phyloP scores from a whole-genome alignment of 2,797 vertebrate species.

The Aulostomus chinensis region DNA sequence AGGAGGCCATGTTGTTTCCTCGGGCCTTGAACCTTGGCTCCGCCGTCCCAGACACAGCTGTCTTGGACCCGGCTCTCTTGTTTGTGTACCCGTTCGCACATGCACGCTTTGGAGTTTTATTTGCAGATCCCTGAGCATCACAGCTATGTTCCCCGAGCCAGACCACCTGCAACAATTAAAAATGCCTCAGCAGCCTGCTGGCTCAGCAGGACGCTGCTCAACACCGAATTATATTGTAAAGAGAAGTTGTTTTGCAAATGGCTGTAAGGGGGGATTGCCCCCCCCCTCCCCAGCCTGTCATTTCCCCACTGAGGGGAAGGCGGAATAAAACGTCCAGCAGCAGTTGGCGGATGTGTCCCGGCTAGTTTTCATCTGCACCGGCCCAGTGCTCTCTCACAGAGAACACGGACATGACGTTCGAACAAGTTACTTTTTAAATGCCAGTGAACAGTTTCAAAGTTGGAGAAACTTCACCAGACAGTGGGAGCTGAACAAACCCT shows the following conservation, averaged over 20 bases:
- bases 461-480: too few species aligned
- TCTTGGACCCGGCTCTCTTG: slow-evolving; percentile 63
- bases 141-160: slow-evolving; percentile 69
- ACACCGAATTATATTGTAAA: slow-evolving; percentile 58
- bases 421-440: too few species aligned
- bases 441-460: too few species aligned
- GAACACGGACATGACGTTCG: too few species aligned
- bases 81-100: slow-evolving; percentile 72
- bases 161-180: slow-evolving; percentile 80
- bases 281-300: slow-evolving; percentile 2
- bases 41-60: slow-evolving; percentile 63
- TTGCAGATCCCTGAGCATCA: slow-evolving; percentile 70
- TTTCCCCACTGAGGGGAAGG: slow-evolving; percentile 22
- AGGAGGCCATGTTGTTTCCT: slow-evolving; percentile 57
- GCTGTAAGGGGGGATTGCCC: slow-evolving; percentile 48
- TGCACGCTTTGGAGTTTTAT: slow-evolving; percentile 77
- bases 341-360: too few species aligned
- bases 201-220: slow-evolving; percentile 65
- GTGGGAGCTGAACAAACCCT: too few species aligned
- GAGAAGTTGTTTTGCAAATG: slow-evolving; percentile 63
- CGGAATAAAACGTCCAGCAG: slow-evolving; percentile 8
- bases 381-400: too few species aligned
- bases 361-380: too few species aligned
- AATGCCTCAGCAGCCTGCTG: slow-evolving; percentile 64
- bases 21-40: slow-evolving; percentile 56